These are phyloP conservation scores for Hippocampus barbouri DNA, from an alignment of 2,113 vertebrate species.

Conservation along the genomic window DNA sequence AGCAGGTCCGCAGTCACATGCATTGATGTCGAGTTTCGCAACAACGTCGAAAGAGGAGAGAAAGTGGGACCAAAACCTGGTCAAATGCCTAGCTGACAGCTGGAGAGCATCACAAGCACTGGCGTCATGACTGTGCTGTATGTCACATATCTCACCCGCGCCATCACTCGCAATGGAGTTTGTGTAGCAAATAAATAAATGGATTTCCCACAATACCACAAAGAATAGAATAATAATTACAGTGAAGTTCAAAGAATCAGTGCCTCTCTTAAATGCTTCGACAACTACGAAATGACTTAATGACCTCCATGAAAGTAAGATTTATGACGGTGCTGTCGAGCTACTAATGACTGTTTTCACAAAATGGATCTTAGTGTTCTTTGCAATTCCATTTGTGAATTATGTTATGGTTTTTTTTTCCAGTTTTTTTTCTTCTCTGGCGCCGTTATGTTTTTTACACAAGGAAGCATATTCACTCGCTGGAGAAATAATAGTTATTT, in stretches of 20 bases:
- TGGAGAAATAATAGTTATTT: neutral
- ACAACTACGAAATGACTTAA: neutral
- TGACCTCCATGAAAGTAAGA: neutral
- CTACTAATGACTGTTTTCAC: neutral
- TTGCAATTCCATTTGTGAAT: conserved; percentile 3
- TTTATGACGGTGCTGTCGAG: neutral
- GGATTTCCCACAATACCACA: neutral
- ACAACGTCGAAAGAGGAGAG: conserved; percentile 21
- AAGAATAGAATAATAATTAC: neutral
- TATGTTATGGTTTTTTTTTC: neutral
- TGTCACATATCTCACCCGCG: neutral
- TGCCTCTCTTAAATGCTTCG: neutral
- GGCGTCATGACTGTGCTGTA: neutral
- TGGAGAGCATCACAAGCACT: neutral
- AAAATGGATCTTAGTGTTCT: neutral
- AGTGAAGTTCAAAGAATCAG: neutral
- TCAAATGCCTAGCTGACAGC: neutral
- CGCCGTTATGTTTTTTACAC: neutral
- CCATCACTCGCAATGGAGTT: neutral
- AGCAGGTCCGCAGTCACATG: conserved; percentile 30
- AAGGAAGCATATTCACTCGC: neutral
- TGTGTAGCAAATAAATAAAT: neutral
- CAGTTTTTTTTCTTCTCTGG: neutral
- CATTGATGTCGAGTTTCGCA: conserved; percentile 30
- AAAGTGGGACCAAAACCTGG: neutral